phyloP scores from a whole-genome alignment of 2,797 vertebrate genomes.

The Rallus crepitans region DNA sequence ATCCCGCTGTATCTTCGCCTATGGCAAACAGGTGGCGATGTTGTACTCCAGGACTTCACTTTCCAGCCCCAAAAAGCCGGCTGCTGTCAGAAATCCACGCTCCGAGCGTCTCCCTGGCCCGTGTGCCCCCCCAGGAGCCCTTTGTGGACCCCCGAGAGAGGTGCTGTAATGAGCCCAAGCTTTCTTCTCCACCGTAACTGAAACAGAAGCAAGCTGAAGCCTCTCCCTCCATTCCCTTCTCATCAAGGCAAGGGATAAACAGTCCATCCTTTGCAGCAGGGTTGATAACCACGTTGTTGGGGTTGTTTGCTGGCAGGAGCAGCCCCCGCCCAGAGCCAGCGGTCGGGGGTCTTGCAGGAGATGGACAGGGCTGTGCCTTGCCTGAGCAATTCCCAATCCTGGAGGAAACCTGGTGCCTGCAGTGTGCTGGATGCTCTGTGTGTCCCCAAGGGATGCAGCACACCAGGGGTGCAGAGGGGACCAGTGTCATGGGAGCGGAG shows the following conservation, averaged over 20 bases:
- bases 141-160: neutral
- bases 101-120: neutral
- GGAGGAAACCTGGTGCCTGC: rapidly evolving
- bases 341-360: neutral
- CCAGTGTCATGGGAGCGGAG: rapidly evolving
- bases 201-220: neutral
- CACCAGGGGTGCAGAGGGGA: neutral
- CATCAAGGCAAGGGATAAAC: neutral
- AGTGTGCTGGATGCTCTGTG: rapidly evolving
- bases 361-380: rapidly evolving
- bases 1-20: constrained; percentile 32
- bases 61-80: neutral
- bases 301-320: neutral
- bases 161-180: neutral
- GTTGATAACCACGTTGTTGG: rapidly evolving
- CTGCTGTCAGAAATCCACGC: neutral
- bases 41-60: constrained; percentile 64
- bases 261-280: rapidly evolving
- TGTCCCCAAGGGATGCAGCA: neutral
- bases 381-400: neutral
- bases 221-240: neutral
- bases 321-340: neutral
- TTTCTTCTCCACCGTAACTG: neutral
- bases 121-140: rapidly evolving
- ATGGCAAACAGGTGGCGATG: constrained; percentile 77